These are phyloP conservation scores for Morone saxatilis DNA, from an alignment of 2,113 vertebrate species.

Conservation along the genomic window DNA sequence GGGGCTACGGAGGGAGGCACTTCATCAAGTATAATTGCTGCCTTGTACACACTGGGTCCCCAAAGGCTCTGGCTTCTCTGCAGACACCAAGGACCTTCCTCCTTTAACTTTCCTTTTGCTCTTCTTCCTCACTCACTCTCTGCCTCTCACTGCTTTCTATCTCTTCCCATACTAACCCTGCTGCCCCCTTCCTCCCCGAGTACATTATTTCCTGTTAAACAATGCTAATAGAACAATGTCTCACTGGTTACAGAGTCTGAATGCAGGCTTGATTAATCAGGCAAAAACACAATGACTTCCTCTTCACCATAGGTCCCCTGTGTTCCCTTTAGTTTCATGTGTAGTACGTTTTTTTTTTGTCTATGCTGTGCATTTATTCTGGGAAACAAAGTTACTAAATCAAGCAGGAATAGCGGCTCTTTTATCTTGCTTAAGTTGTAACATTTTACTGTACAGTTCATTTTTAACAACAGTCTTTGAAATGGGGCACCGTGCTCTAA, in stretches of 20 bases:
- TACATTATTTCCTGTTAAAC: slow-evolving; percentile 65
- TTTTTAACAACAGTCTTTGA: slow-evolving; percentile 51
- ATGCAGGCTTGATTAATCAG: slow-evolving; percentile 71
- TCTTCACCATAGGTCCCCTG: slow-evolving; percentile 48
- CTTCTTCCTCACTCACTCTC: slow-evolving; percentile 34
- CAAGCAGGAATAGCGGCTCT: slow-evolving; percentile 63
- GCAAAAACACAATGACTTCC: slow-evolving; percentile 66
- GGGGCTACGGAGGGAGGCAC: slow-evolving; percentile 71
- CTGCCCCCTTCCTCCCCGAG: slow-evolving; percentile 15
- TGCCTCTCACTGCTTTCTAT: slow-evolving; percentile 2
- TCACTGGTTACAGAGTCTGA: slow-evolving; percentile 38
- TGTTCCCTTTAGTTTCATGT: slow-evolving; percentile 54
- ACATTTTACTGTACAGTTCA: slow-evolving; percentile 48
- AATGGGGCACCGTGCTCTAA: slow-evolving; percentile 45
- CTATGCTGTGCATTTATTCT: slow-evolving; percentile 64
- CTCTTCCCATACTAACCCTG: slow-evolving; percentile 31
- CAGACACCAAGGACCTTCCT: slow-evolving; percentile 63
- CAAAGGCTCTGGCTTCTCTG: slow-evolving; percentile 63
- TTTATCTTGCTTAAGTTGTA: slow-evolving; percentile 63
- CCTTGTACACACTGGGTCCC: slow-evolving; percentile 79
- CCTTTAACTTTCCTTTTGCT: slow-evolving; percentile 29
- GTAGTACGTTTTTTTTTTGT: slow-evolving; percentile 50
- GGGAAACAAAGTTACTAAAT: slow-evolving; percentile 59
- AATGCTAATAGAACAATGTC: slow-evolving; percentile 62
- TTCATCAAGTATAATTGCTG: slow-evolving; percentile 86